Evolutionary conservation across 2,113 vertebrate genomes (phyloP).

Genomic region (Dunckerocampus dactyliophorus): DNA sequence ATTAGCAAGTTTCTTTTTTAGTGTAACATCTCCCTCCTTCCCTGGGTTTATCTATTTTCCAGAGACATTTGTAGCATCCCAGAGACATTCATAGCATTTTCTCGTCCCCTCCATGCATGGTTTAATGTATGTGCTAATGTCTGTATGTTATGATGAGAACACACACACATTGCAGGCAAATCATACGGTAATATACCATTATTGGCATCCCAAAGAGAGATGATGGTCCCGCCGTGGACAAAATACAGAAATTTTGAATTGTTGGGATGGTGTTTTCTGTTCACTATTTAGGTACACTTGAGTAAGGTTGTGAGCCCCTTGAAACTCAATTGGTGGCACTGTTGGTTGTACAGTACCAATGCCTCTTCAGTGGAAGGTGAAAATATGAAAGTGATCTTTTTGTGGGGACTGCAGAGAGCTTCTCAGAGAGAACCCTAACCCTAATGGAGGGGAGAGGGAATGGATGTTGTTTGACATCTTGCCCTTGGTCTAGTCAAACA

Average conservation of each 20-base stretch:
- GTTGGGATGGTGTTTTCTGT: background rate
- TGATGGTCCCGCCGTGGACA: too few species aligned
- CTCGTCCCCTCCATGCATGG: too few species aligned
- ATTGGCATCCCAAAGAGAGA: too few species aligned
- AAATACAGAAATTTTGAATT: background rate
- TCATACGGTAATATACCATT: too few species aligned
- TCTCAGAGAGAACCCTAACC: slow-evolving; percentile 4
- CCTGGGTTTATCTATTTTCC: too few species aligned
- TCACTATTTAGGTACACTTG: background rate
- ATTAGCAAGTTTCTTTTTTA: too few species aligned
- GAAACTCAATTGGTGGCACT: background rate
- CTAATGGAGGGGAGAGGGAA: slow-evolving; percentile 9
- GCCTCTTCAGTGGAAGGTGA: background rate
- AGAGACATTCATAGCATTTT: too few species aligned
- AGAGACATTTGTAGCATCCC: too few species aligned
- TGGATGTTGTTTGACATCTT: slow-evolving; percentile 16
- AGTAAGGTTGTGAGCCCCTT: background rate
- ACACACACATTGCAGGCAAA: too few species aligned
- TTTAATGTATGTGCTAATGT: too few species aligned
- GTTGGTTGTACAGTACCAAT: background rate
- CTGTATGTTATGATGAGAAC: too few species aligned
- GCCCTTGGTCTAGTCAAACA: background rate
- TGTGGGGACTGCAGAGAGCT: background rate
- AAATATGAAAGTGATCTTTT: slow-evolving; percentile 27
- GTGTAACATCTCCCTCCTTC: too few species aligned